Percentiles rank a stretch among this genome's conserved stretches.
Conservation (phyloP, 2,888 invertebrate species). For the Caenorhabditis auriculariae region DNA sequence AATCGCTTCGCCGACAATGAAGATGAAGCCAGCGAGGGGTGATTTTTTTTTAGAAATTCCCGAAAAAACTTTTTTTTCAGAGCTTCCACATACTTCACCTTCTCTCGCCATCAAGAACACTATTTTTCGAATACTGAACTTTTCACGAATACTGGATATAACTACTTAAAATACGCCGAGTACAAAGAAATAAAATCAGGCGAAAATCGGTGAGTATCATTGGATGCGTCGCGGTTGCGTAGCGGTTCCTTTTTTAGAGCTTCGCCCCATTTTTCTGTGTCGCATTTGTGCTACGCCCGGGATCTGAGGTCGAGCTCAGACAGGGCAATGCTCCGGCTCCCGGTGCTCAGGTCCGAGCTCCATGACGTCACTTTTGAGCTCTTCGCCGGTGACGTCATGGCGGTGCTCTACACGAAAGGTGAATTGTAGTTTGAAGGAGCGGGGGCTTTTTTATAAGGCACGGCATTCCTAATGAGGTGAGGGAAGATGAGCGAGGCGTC, state of each 20-base stretch:
- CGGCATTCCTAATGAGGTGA: too few relatives aligned
- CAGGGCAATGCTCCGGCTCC: conserved; percentile 59
- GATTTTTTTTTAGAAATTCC: too few relatives aligned
- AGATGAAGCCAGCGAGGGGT: neutral
- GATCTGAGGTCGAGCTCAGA: conserved; percentile 64
- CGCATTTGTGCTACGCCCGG: conserved; percentile 73
- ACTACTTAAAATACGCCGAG: conserved; percentile 51
- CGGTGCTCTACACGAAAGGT: conserved; percentile 80
- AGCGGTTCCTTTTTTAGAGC: conserved; percentile 46
- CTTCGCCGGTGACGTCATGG: conserved; percentile 85
- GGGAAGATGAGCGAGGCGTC: too few relatives aligned
- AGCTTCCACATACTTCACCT: too few relatives aligned
- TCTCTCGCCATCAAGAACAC: conserved; percentile 49
- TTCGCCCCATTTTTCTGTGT: conserved; percentile 69
- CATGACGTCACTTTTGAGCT: conserved; percentile 83
- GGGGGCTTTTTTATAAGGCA: too few relatives aligned
- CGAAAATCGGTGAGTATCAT: conserved; percentile 7
- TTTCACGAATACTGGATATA: conserved; percentile 32
- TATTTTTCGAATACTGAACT: conserved; percentile 56
- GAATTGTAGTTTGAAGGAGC: too few relatives aligned
- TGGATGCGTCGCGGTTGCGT: too few relatives aligned
- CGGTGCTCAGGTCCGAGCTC: conserved; percentile 68
- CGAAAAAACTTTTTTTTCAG: too few relatives aligned
- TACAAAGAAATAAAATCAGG: conserved; percentile 28
- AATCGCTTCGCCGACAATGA: neutral